These are phyloP conservation scores for Aphaenogaster floridana DNA, from an alignment of 1,140 invertebrate genomes.

Conservation along the genomic window DNA sequence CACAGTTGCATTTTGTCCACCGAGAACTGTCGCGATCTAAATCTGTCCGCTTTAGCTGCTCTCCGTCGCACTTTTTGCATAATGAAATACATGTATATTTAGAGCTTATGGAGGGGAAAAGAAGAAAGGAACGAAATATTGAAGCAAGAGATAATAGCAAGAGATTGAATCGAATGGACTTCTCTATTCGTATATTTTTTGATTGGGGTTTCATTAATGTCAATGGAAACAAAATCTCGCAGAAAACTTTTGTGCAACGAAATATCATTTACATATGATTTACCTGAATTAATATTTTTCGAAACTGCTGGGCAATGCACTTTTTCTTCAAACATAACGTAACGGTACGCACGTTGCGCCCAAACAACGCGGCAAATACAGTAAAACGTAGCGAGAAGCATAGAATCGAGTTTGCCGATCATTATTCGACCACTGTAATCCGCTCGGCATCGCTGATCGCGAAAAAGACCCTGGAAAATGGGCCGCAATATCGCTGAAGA, in stretches of 20 bases:
- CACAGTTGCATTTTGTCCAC: conserved; percentile 23
- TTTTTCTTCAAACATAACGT: conserved; percentile 48
- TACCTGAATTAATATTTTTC: not conserved
- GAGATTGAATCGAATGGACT: not conserved
- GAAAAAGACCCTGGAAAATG: not conserved
- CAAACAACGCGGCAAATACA: conserved; percentile 21
- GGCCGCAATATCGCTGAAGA: not conserved
- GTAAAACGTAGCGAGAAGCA: not conserved
- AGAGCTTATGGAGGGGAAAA: not conserved
- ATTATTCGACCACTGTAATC: conserved; percentile 1
- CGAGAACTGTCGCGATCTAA: conserved; percentile 8
- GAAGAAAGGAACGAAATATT: not conserved
- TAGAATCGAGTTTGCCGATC: conserved; percentile 18
- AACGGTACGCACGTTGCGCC: conserved; percentile 24
- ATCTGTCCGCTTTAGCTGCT: not conserved
- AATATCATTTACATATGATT: not conserved
- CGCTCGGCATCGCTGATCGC: not conserved
- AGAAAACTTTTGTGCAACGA: not conserved
- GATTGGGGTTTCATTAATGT: not conserved
- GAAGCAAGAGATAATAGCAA: no score
- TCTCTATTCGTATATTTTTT: not conserved
- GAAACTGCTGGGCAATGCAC: conserved; percentile 33
- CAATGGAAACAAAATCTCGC: not conserved
- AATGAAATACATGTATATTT: conserved; percentile 25
- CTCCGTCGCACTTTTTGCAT: not conserved